Evolutionary conservation across 2,797 vertebrate species (phyloP).

Genomic region (Ctenopoma kingsleyae): DNA sequence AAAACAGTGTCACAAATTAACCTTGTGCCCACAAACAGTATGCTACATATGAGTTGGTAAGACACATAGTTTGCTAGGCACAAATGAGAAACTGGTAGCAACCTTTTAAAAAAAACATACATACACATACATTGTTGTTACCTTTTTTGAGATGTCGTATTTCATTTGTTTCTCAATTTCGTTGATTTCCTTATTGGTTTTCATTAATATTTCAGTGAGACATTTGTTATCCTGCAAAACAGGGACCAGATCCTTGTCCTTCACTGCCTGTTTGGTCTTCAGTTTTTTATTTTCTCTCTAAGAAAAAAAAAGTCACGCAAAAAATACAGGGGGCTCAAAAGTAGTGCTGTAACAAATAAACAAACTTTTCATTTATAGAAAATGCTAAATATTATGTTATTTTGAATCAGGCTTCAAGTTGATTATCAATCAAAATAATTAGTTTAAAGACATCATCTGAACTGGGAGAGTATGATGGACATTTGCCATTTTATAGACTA

Average conservation of each 20-base stretch:
- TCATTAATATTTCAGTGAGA: conserved; percentile 80
- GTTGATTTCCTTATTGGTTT: conserved; percentile 77
- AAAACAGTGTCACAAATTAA: conserved; percentile 26
- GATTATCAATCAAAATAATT: neutral
- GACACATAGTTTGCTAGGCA: neutral
- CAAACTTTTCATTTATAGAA: too few species aligned
- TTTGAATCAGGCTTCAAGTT: neutral
- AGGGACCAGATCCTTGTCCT: conserved; percentile 81
- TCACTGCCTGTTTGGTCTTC: conserved; percentile 82
- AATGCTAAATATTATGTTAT: too few species aligned
- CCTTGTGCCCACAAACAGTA: neutral
- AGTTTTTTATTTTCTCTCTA: conserved; percentile 86
- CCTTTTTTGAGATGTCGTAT: conserved; percentile 75
- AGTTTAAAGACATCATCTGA: neutral
- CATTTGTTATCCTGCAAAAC: conserved; percentile 82
- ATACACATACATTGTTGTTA: conserved; percentile 62
- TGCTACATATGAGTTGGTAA: neutral
- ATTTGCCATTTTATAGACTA: neutral
- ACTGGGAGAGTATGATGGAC: neutral
- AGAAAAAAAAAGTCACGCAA: conserved; percentile 7
- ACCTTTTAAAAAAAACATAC: neutral
- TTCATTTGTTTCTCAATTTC: conserved; percentile 82
- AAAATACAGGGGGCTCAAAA: neutral
- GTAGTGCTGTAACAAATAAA: neutral
- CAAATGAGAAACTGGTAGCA: neutral